These are phyloP conservation scores for Columba janthina DNA, from an alignment of 2,113 vertebrate genomes.

Conservation along the genomic window DNA sequence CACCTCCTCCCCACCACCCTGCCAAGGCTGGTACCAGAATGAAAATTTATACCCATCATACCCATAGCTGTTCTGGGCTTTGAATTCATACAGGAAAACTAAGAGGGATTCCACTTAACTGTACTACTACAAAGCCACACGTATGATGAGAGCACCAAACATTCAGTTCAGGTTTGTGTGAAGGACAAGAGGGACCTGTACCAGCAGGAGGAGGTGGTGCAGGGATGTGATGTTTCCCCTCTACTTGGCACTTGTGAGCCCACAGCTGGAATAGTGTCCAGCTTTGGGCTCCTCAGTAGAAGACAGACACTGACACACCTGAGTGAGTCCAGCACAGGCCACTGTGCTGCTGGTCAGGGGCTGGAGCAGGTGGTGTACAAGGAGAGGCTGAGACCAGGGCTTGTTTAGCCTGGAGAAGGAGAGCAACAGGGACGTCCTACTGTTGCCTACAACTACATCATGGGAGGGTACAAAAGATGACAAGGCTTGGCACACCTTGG, in stretches of 20 bases:
- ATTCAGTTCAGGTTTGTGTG: not conserved
- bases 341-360: not conserved
- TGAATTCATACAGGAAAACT: not conserved
- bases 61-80: not conserved
- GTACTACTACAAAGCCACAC: not conserved
- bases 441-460: not conserved
- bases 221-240: not conserved
- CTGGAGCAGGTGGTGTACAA: rapidly evolving
- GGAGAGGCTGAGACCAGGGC: not conserved
- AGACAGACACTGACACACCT: not conserved
- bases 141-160: not conserved
- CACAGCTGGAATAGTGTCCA: not conserved
- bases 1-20: not conserved
- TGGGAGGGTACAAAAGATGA: rapidly evolving
- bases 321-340: not conserved
- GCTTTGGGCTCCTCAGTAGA: not conserved
- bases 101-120: not conserved
- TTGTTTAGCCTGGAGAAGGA: not conserved
- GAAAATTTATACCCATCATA: not conserved
- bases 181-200: not conserved
- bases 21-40: not conserved
- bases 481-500: not conserved
- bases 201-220: not conserved
- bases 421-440: not conserved
- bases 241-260: not conserved